Base-by-base conservation (phyloP, 2,113 vertebrate genomes). In the Pardalotus punctatus region DNA sequence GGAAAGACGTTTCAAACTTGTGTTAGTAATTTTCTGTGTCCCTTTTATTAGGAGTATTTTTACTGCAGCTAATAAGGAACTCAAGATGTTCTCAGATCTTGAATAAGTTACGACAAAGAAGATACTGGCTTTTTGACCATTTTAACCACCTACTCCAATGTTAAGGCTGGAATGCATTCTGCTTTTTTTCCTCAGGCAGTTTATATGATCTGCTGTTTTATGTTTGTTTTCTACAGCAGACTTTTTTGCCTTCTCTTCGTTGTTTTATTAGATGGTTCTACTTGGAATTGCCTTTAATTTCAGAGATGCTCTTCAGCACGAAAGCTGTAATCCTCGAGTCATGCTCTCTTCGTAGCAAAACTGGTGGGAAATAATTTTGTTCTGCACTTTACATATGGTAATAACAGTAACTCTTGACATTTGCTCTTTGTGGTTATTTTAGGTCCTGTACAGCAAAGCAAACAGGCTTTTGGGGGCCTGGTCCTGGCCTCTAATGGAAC, bases 361-460 rank as follows among this genome's bases (percentile, higher is more conserved):
- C 74, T 93, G 76, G 90, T 81, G 92, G 76, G 76, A 93, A 89
- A 95, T 96, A 36, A 88, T 92, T 93, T 92, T 96, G 38, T 86
- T 93, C 85, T 97, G 77, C 70, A 73, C 95, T 97, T 97, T 94
- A 91, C 74, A 48, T 91, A 88, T 87, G 93, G 24, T 92, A 94
- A 88, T 94, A 83, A 85, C 45, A 61, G 77, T 50, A 90, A 87
- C 53, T 80, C 67, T 93, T 97, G 93, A 83, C 91, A 96, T 96
- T 97, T 97, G 76, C 50, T 95, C 50, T 94, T 56, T 54, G n/a
- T 45, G 36, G 33, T 91, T 88, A 36, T 83, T 96, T 88, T 79
- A 48, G 70, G 45, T 89, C 85, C 74, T 80, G 73, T 47, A 28
- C 27, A 79, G 65, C 35, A 76, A 77, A 72, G 36, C 13, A 67